phyloP scores from a whole-genome alignment of 2,888 invertebrate genomes.

The Operophtera brumata region DNA sequence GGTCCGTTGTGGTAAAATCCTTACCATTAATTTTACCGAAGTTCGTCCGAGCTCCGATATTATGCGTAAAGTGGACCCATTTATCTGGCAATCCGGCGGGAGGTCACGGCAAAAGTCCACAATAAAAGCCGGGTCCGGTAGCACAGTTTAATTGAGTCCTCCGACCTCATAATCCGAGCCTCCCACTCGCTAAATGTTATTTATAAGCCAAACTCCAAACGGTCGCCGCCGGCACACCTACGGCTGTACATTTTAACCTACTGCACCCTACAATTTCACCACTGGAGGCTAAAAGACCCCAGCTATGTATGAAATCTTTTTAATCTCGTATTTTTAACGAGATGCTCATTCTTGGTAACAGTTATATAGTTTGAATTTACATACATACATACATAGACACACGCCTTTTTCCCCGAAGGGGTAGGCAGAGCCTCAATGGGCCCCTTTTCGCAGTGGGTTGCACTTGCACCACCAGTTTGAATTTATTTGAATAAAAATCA shows the following conservation, averaged over 20 bases:
- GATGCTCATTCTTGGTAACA: background rate
- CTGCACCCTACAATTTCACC: conserved; percentile 44
- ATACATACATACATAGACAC: too few relatives aligned
- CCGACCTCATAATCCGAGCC: conserved; percentile 77
- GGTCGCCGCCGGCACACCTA: conserved; percentile 39
- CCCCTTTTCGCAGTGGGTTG: too few relatives aligned
- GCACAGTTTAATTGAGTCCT: conserved; percentile 79
- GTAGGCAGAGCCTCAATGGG: too few relatives aligned
- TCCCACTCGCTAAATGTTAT: conserved; percentile 75
- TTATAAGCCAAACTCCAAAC: conserved; percentile 72
- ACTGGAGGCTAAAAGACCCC: conserved; percentile 3
- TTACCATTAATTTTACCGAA: conserved; percentile 56
- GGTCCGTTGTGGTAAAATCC: conserved; percentile 45
- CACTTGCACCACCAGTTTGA: too few relatives aligned
- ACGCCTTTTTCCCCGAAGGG: too few relatives aligned
- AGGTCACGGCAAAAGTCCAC: conserved; percentile 76
- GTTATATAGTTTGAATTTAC: background rate
- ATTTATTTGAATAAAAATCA: too few relatives aligned
- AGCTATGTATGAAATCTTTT: background rate
- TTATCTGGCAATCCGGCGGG: conserved; percentile 74
- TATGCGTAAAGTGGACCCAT: conserved; percentile 68
- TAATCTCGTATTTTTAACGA: background rate
- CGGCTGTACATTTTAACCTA: conserved; percentile 63
- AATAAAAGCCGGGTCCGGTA: conserved; percentile 76
- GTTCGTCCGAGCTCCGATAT: conserved; percentile 53